A percentile compares a stretch with the other conserved stretches of the same genome.
These are phyloP conservation scores for Columba livia DNA, from an alignment of 2,113 vertebrate species.

Conservation along the genomic window DNA sequence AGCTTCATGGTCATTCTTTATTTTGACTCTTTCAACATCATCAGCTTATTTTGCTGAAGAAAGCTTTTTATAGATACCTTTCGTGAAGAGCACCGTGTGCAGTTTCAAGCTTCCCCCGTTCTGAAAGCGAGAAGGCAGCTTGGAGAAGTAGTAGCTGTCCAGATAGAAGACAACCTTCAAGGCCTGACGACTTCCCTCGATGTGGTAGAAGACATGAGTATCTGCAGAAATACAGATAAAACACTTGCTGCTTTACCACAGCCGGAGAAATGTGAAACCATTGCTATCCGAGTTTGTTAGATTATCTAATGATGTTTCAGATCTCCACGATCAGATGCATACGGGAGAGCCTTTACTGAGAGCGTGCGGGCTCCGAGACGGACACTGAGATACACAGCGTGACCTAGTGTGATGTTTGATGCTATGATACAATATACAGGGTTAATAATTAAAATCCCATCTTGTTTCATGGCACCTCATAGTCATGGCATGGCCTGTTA, in stretches of 20 bases:
- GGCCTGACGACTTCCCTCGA: slow-evolving; percentile 94
- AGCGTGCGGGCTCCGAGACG: not conserved
- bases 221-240: slow-evolving; percentile 77
- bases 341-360: not conserved
- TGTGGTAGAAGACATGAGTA: slow-evolving; percentile 88
- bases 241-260: slow-evolving; percentile 3
- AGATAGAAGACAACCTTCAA: slow-evolving; percentile 90
- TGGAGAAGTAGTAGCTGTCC: slow-evolving; percentile 94
- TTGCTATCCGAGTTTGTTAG: not conserved
- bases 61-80: slow-evolving; percentile 78
- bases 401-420: not conserved
- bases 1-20: not conserved
- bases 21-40: not conserved
- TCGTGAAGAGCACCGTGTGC: slow-evolving; percentile 90
- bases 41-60: slow-evolving; percentile 12
- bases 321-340: not conserved
- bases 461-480: not conserved
- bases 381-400: not conserved
- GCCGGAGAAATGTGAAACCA: not conserved
- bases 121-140: slow-evolving; percentile 90
- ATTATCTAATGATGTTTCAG: not conserved
- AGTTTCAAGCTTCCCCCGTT: slow-evolving; percentile 91
- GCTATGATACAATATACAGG: not conserved
- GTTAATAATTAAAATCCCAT: not conserved
- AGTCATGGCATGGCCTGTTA: not conserved